Percentiles rank a stretch among this genome's conserved stretches.
Evolutionary conservation across 2,797 vertebrate species (phyloP).

Genomic region (Microcaecilia unicolor): DNA sequence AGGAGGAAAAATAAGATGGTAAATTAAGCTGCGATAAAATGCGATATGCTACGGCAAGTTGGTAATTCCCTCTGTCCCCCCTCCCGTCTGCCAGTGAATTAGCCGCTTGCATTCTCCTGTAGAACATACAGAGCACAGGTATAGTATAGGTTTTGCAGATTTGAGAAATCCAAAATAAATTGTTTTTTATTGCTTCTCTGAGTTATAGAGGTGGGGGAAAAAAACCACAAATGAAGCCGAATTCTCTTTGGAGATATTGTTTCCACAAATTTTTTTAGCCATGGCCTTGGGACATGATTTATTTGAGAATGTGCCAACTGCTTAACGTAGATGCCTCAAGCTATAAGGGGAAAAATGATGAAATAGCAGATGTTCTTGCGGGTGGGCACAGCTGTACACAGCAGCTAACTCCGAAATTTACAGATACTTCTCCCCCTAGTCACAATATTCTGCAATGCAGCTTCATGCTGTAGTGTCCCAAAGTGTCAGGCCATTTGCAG

Average conservation of each 20-base stretch:
- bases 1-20: too few species aligned
- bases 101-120: too few species aligned
- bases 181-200: too few species aligned
- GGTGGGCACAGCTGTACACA: background rate
- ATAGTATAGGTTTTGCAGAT: too few species aligned
- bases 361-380: constrained; percentile 10
- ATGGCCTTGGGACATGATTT: background rate
- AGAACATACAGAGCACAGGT: too few species aligned
- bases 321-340: constrained; percentile 6
- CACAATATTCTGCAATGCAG: background rate
- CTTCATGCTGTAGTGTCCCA: constrained; percentile 3
- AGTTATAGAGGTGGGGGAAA: too few species aligned
- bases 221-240: too few species aligned
- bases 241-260: background rate
- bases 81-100: too few species aligned
- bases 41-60: too few species aligned
- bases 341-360: constrained; percentile 5
- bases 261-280: background rate
- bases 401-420: constrained; percentile 6
- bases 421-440: constrained; percentile 3
- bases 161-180: too few species aligned
- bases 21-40: too few species aligned
- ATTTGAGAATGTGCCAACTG: background rate
- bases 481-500: background rate
- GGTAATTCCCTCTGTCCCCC: too few species aligned